Evolutionary conservation across 1,140 invertebrate species (phyloP).

Genomic region (Cecropterus lyciades): DNA sequence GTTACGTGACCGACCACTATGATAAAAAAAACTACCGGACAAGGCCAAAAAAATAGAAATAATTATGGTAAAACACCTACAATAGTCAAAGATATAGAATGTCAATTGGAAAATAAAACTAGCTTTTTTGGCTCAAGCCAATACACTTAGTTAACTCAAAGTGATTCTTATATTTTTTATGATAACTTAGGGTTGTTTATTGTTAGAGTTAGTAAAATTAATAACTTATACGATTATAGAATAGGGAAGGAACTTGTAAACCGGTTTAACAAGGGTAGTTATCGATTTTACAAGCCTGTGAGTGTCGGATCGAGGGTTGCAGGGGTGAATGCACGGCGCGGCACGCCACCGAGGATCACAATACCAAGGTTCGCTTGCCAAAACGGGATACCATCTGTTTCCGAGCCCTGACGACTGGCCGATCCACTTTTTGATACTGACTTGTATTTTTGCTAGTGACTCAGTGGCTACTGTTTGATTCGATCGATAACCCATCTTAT

Average conservation of each 20-base stretch:
- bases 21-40: too few species aligned
- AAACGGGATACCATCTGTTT: slow-evolving; percentile 61
- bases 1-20: too few species aligned
- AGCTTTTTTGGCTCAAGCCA: too few species aligned
- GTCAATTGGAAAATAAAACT: too few species aligned
- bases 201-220: too few species aligned
- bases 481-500: slow-evolving; percentile 6
- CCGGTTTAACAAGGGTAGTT: slow-evolving; percentile 51
- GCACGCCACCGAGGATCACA: slow-evolving; percentile 58
- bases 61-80: too few species aligned
- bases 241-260: slow-evolving; percentile 21
- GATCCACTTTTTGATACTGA: slow-evolving; percentile 36
- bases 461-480: slow-evolving; percentile 27
- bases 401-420: slow-evolving; percentile 17
- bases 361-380: slow-evolving; percentile 62
- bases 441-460: slow-evolving; percentile 34
- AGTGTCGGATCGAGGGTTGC: slow-evolving; percentile 58
- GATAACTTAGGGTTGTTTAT: too few species aligned
- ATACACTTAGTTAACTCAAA: too few species aligned
- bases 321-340: slow-evolving; percentile 70
- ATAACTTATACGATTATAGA: neutral
- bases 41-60: too few species aligned
- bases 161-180: too few species aligned
- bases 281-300: slow-evolving; percentile 81
- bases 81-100: too few species aligned